phyloP scores from a whole-genome alignment of 2,113 vertebrate species.

The Setophaga petechia region DNA sequence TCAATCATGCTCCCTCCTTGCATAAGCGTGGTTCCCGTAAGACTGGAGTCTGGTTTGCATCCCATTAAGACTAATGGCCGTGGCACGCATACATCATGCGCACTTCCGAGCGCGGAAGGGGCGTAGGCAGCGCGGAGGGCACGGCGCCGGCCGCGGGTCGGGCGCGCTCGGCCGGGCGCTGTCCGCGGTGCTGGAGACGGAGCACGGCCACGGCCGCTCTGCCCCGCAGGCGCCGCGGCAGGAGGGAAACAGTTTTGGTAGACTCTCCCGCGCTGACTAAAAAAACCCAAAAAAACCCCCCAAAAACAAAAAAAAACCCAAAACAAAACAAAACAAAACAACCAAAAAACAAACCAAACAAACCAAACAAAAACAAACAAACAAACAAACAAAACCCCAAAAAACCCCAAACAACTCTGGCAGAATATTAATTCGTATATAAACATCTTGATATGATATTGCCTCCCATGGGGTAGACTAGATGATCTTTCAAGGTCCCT shows the following conservation, averaged over 20 bases:
- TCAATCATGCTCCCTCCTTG: not conserved
- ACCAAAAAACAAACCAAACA: too few species aligned
- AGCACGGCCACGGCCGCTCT: rapidly evolving
- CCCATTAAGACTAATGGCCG: not conserved
- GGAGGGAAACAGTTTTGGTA: rapidly evolving
- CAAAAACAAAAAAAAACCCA: too few species aligned
- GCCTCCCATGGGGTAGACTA: not conserved
- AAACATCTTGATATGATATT: not conserved
- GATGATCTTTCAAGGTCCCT: not conserved
- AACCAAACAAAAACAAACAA: too few species aligned
- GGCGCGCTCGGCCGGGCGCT: not conserved
- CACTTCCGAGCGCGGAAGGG: rapidly evolving
- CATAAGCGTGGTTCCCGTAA: not conserved
- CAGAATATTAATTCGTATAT: not conserved
- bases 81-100: rapidly evolving
- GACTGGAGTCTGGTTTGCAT: not conserved
- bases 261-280: rapidly evolving
- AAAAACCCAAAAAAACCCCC: not conserved
- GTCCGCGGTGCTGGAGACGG: slow-evolving; percentile 15
- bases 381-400: too few species aligned
- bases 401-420: not conserved
- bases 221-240: rapidly evolving
- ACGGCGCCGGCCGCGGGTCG: too few species aligned
- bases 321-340: too few species aligned
- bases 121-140: rapidly evolving